Base-by-base conservation (phyloP, 2,888 invertebrate genomes). In the Chymomyza procnemis region DNA sequence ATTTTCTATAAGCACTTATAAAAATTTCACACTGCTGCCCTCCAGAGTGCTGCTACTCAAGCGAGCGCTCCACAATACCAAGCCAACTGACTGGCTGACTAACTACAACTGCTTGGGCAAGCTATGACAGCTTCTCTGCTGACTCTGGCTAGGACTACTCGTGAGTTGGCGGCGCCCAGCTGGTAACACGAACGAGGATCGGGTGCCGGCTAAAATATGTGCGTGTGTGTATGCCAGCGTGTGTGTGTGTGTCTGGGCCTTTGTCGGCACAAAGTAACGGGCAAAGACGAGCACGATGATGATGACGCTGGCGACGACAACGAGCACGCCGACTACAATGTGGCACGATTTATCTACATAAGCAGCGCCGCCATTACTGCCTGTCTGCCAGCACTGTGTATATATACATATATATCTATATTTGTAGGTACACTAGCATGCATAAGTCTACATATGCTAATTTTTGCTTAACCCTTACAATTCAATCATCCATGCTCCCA, bases 31-130 rank as follows among this genome's bases (percentile, higher is more conserved):
- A 81, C 80, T 73, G 54, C 34, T 52, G 19, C 16, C 16, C 16
- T 19, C 14, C 8, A 47, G n/a, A 60, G 73, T n/a, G n/a, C n/a
- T n/a, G n/a, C 64, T 68, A 71, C 69, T 61, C 74, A 74, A 74
- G 67, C 82, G 72, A 79, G 77, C 78, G 77, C 78, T 73, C 71
- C 81, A 64, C 52, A 79, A 78, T 65, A 73, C 71, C 71, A 74
- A 66, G 56, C 66, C 70, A 69, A 69, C 72, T 73, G 64, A 68
- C 65, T 67, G 60, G 54, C 66, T 68, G 71, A 66, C 70, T 76
- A 81, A 74, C 83, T 85, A 81, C 81, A 86, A 81, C 81, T 86
- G 81, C 76, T 83, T 67, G 52, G 63, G 54, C 63, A 68, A 57
- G 64, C 54, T 61, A 67, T 63, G 71, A 57, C 71, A 68, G 48